Evolutionary conservation across 1,140 invertebrate genomes (phyloP).

Genomic region (Anastrepha obliqua): DNA sequence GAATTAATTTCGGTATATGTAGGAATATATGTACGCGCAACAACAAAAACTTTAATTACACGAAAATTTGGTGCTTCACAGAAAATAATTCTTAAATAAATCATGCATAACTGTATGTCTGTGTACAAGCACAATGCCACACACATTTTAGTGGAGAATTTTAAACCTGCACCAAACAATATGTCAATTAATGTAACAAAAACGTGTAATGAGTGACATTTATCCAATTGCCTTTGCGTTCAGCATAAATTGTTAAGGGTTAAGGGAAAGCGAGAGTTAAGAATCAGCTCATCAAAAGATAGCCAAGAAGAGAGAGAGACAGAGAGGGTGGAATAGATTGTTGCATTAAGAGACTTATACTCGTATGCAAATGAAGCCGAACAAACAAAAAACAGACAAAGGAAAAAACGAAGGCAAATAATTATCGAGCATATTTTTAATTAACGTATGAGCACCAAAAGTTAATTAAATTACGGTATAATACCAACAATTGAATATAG

Average conservation of each 20-base stretch:
- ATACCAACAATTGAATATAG: constrained; percentile 45
- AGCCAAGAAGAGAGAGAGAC: neutral
- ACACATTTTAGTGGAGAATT: neutral
- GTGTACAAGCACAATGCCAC: neutral
- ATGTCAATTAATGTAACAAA: constrained; percentile 48
- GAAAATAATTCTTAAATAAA: constrained; percentile 11
- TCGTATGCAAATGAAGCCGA: neutral
- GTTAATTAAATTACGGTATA: constrained; percentile 50
- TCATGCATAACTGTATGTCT: neutral
- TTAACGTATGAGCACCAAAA: constrained; percentile 45
- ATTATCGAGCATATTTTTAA: constrained; percentile 46
- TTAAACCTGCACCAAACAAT: constrained; percentile 45
- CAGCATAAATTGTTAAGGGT: neutral
- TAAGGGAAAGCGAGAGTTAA: too few relatives aligned
- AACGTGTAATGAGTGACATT: neutral
- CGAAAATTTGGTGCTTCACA: neutral
- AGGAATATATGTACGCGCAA: neutral
- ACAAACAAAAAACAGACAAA: neutral
- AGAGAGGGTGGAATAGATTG: neutral
- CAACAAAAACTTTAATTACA: neutral
- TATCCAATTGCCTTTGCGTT: neutral
- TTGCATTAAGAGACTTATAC: too few relatives aligned
- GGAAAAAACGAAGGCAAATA: constrained; percentile 19
- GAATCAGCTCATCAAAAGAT: neutral
- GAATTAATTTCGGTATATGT: constrained; percentile 10